Percentiles rank a stretch among this genome's conserved stretches.
These are phyloP conservation scores for Drosophila neutralis DNA, from an alignment of 2,888 invertebrate species.

Conservation along the genomic window DNA sequence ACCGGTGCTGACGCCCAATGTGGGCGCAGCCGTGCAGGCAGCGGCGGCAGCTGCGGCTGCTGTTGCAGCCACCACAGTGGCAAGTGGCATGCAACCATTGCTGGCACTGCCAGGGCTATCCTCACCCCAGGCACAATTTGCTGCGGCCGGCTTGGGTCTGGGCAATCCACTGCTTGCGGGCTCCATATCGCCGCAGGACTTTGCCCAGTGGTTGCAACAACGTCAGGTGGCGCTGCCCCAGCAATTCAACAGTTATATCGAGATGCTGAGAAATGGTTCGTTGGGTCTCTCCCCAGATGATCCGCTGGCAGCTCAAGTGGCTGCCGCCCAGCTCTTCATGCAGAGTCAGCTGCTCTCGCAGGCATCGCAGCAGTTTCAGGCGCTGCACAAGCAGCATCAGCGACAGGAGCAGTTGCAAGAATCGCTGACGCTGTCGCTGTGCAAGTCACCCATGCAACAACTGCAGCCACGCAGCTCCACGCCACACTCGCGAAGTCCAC, in stretches of 20 bases:
- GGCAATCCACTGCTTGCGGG: constrained; percentile 72
- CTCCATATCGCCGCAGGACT: constrained; percentile 82
- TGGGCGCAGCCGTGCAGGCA: constrained; percentile 33
- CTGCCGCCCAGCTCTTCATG: constrained; percentile 90
- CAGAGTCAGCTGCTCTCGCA: constrained; percentile 92
- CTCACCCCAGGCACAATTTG: constrained; percentile 78
- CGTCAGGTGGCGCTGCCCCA: constrained; percentile 84
- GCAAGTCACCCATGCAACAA: constrained; percentile 44
- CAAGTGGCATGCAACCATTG: constrained; percentile 66
- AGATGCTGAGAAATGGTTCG: constrained; percentile 82
- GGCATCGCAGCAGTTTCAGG: constrained; percentile 93
- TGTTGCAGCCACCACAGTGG: constrained; percentile 49
- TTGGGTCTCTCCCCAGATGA: constrained; percentile 81
- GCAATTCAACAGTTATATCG: constrained; percentile 84
- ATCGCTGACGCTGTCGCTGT: constrained; percentile 44
- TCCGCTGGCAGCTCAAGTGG: constrained; percentile 82
- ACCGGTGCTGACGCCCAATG: constrained; percentile 41
- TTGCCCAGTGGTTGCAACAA: constrained; percentile 82
- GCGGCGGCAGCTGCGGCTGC: constrained; percentile 46
- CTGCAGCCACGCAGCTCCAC: constrained; percentile 80
- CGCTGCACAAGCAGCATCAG: constrained; percentile 89
- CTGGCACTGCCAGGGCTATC: constrained; percentile 69
- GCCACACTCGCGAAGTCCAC: constrained; percentile 83
- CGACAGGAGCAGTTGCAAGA: constrained; percentile 78
- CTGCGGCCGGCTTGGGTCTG: constrained; percentile 72